Evolutionary conservation across 2,113 vertebrate species (phyloP).

Genomic region (Cricetomys ansorgei): DNA sequence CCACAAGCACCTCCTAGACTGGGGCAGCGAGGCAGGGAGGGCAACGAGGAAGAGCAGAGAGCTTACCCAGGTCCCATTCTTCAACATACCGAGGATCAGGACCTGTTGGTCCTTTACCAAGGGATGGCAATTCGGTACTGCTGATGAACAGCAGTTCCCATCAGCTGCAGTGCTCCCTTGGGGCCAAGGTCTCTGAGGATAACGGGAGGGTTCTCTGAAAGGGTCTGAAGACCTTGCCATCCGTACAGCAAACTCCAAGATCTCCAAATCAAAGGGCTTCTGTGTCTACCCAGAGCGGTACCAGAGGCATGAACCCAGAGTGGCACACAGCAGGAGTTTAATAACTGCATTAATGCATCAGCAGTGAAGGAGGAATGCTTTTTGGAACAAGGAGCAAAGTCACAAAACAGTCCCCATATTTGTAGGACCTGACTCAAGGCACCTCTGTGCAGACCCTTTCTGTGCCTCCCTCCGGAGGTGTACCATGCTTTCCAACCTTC

Average conservation of each 20-base stretch:
- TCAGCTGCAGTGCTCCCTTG: not conserved
- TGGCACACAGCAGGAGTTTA: conserved; percentile 56
- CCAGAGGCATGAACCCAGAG: conserved; percentile 14
- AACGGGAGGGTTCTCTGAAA: not conserved
- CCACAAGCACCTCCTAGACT: not conserved
- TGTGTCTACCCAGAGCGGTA: not conserved
- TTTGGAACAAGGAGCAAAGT: not conserved
- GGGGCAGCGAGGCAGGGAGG: not conserved
- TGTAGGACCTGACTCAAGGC: not conserved
- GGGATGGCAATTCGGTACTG: not conserved
- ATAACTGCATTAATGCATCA: conserved; percentile 6
- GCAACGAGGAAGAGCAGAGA: not conserved
- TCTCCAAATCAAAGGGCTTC: conserved; percentile 52
- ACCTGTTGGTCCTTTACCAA: not conserved
- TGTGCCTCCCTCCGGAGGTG: not conserved
- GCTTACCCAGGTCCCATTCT: not conserved
- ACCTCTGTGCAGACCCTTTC: not conserved
- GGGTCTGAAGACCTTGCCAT: not conserved
- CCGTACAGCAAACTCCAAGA: conserved; percentile 16
- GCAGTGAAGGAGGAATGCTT: not conserved
- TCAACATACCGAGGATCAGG: not conserved
- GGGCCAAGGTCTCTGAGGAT: not conserved
- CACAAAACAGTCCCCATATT: not conserved
- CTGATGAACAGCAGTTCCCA: not conserved
- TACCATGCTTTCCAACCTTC: not conserved